phyloP scores from a whole-genome alignment of 2,888 invertebrate species.

The Himalopsyche tibetana region DNA sequence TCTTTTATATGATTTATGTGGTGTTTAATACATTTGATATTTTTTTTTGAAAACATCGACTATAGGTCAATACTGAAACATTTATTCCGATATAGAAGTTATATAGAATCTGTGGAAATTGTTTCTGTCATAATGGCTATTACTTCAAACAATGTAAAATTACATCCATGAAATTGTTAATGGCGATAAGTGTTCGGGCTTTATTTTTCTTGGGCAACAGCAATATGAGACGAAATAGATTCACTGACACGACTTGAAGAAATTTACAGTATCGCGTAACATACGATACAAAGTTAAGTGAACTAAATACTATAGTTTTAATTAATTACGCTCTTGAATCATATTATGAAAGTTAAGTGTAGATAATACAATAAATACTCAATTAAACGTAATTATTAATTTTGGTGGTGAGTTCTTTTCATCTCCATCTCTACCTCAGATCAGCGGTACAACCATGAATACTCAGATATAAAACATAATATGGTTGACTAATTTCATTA shows the following conservation, averaged over 20 bases:
- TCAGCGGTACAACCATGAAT: too few species aligned
- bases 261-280: not conserved
- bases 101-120: conserved; percentile 12
- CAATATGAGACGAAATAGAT: not conserved
- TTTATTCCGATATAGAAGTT: conserved; percentile 9
- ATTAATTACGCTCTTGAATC: too few species aligned
- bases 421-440: too few species aligned
- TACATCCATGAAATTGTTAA: conserved; percentile 40
- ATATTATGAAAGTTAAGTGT: too few species aligned
- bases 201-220: conserved; percentile 23
- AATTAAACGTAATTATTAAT: too few species aligned
- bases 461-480: too few species aligned
- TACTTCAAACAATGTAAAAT: conserved; percentile 42
- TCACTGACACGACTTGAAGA: not conserved
- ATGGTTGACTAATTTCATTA: too few species aligned
- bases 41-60: conserved; percentile 10
- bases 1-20: not conserved
- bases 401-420: too few species aligned
- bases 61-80: conserved; percentile 13
- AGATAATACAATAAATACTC: too few species aligned
- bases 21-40: not conserved
- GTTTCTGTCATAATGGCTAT: conserved; percentile 43
- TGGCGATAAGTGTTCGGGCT: conserved; percentile 39
- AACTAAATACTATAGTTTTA: too few species aligned
- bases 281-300: not conserved